These are phyloP conservation scores for Pterophyllum scalare DNA, from an alignment of 2,113 vertebrate species.

Conservation along the genomic window DNA sequence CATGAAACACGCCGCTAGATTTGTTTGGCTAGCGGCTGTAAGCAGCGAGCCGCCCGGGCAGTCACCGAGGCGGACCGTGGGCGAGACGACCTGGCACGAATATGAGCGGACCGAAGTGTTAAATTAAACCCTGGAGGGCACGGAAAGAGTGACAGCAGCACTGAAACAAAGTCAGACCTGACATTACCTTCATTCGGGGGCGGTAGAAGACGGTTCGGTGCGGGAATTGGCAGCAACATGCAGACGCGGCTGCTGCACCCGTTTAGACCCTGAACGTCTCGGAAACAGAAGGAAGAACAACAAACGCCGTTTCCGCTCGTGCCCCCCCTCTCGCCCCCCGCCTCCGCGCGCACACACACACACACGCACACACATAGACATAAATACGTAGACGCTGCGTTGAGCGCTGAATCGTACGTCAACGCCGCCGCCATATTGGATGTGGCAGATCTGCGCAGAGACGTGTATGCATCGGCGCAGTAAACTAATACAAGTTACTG, in stretches of 20 bases:
- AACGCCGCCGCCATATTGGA: no score
- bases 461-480: no score
- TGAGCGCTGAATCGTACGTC: no score
- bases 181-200: slow-evolving; percentile 83
- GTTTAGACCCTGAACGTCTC: slow-evolving; percentile 70
- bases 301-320: slow-evolving; percentile 79
- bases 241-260: slow-evolving; percentile 63
- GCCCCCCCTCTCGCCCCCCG: no score
- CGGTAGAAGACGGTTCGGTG: slow-evolving; percentile 56
- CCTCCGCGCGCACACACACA: neutral
- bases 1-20: slow-evolving; percentile 46
- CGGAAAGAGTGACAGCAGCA: fast-evolving
- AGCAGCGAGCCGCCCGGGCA: slow-evolving; percentile 22
- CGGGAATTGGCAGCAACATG: slow-evolving; percentile 72
- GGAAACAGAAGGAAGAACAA: slow-evolving; percentile 79
- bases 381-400: no score
- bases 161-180: fast-evolving
- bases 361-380: no score
- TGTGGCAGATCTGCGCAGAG: no score
- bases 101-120: neutral
- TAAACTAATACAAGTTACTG: no score
- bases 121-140: neutral
- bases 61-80: neutral
- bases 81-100: neutral
- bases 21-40: slow-evolving; percentile 45